Evolutionary conservation across 2,888 invertebrate genomes (phyloP).

Genomic region (Girardia tigrina): DNA sequence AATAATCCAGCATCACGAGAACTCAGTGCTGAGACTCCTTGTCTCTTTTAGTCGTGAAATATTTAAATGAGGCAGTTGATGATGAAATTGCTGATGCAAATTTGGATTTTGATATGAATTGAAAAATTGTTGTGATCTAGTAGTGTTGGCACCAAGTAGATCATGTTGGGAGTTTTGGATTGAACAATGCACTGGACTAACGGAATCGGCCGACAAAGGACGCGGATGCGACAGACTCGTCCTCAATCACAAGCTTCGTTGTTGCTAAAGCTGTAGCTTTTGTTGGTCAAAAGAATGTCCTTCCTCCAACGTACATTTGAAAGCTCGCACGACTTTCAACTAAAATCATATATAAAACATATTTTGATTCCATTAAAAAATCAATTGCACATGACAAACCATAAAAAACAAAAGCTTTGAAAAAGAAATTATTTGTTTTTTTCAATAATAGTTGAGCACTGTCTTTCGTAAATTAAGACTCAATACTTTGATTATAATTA

Average conservation of each 20-base stretch:
- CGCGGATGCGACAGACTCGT: slow-evolving; percentile 16
- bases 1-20: neutral
- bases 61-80: slow-evolving; percentile 17
- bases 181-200: neutral
- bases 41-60: neutral
- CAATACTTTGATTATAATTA: neutral
- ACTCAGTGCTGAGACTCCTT: slow-evolving; percentile 1
- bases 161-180: slow-evolving; percentile 14
- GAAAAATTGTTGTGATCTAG: neutral
- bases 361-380: neutral
- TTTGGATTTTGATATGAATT: neutral
- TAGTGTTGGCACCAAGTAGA: slow-evolving; percentile 10
- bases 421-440: neutral
- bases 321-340: neutral
- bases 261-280: neutral
- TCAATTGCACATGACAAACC: neutral
- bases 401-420: neutral
- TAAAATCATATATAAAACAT: neutral
- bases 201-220: neutral
- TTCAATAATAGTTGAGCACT: neutral
- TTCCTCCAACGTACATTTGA: slow-evolving; percentile 2
- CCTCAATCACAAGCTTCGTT: neutral
- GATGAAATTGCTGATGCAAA: neutral
- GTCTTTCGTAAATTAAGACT: neutral
- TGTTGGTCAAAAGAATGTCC: neutral